phyloP scores from a whole-genome alignment of 30 jellyfish, hydroid and myxozoan genomes.

The Hydractinia symbiolongicarpus region DNA sequence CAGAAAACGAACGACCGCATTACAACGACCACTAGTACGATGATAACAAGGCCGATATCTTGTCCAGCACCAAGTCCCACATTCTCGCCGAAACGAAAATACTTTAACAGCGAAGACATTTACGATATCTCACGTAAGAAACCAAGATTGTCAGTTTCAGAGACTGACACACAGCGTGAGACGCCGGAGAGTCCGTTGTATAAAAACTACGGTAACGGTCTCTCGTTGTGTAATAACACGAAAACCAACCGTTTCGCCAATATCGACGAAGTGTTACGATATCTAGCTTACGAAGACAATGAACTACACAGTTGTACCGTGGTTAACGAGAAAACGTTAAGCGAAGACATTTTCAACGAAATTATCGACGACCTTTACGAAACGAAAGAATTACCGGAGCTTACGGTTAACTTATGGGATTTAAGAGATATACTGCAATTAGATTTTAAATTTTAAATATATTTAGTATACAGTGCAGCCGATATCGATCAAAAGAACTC shows the following conservation, averaged over 20 bases:
- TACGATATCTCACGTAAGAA: background rate
- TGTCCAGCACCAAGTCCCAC: conserved; percentile 34
- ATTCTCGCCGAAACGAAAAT: conserved; percentile 31
- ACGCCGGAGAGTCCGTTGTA: conserved; percentile 33
- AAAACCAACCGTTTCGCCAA: conserved; percentile 30
- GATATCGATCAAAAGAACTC: too few species aligned
- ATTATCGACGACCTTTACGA: conserved; percentile 24
- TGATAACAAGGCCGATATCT: conserved; percentile 30
- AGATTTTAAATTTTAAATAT: background rate
- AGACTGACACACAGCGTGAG: background rate
- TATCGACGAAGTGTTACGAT: conserved; percentile 31
- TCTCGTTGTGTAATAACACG: conserved; percentile 44
- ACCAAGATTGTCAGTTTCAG: background rate
- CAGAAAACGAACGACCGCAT: conserved; percentile 6
- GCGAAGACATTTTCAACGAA: conserved; percentile 23
- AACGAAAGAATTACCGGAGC: conserved; percentile 37
- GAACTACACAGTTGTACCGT: background rate
- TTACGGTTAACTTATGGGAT: conserved; percentile 22
- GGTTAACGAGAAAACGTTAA: background rate
- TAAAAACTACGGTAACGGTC: conserved; percentile 54
- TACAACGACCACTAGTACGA: conserved; percentile 33
- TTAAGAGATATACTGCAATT: conserved; percentile 11
- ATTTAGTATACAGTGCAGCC: too few species aligned
- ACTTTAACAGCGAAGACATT: background rate
- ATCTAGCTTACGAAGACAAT: conserved; percentile 1